Conservation (phyloP, 2,113 vertebrate species). For the Paramisgurnus dabryanus region DNA sequence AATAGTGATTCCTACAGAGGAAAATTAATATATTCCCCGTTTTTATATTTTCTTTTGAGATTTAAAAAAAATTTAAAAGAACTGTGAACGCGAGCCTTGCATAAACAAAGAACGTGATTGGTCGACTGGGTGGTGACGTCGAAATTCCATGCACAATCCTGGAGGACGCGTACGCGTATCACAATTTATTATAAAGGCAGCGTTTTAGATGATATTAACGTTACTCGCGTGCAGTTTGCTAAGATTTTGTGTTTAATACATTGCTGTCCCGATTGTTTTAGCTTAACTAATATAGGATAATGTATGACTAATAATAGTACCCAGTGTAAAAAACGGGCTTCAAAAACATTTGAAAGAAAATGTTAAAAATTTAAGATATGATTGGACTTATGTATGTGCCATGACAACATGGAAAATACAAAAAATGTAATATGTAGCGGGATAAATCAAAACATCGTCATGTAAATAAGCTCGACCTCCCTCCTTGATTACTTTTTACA, state of each 20-base stretch:
- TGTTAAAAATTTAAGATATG: neutral
- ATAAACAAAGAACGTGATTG: constrained; percentile 14
- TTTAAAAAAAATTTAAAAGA: no score
- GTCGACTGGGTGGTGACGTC: neutral
- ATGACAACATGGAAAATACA: neutral
- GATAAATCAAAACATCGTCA: neutral
- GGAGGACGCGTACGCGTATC: no score
- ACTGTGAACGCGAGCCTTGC: neutral
- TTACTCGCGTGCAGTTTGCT: neutral
- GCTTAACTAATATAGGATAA: neutral
- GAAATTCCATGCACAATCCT: neutral
- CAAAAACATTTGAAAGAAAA: neutral
- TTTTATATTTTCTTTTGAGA: no score
- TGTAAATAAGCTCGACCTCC: neutral
- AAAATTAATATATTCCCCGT: no score
- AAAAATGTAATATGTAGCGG: neutral
- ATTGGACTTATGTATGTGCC: neutral
- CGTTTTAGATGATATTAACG: no score
- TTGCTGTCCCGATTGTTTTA: neutral
- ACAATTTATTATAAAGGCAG: no score
- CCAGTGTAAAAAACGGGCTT: neutral
- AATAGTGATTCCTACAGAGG: no score
- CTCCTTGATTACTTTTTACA: neutral
- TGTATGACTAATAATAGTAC: neutral
- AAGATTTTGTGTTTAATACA: no score